These are phyloP conservation scores for Microdon myrmicae DNA, from an alignment of 2,888 invertebrate species.

Conservation along the genomic window DNA sequence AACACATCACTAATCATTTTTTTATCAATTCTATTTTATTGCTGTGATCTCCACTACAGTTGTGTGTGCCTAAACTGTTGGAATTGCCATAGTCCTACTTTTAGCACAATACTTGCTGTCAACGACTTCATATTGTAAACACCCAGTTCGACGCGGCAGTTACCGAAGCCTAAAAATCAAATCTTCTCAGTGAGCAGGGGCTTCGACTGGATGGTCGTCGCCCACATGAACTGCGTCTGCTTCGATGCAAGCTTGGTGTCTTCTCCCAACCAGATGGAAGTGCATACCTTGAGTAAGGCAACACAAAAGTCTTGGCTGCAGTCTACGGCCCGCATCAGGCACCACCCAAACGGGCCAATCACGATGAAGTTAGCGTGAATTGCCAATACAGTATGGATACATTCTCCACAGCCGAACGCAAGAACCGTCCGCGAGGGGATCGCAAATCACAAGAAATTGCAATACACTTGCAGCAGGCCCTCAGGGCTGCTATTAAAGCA, in stretches of 20 bases:
- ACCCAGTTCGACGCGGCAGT: no score
- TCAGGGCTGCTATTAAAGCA: constrained; percentile 90
- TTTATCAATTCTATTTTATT: no score
- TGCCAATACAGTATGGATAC: constrained; percentile 98
- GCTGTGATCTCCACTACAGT: no score
- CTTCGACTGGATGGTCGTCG: constrained; percentile 89
- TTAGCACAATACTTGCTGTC: no score
- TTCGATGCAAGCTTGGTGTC: constrained; percentile 90
- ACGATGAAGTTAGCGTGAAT: constrained; percentile 86
- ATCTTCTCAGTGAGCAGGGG: constrained; percentile 75
- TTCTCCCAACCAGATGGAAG: constrained; percentile 96
- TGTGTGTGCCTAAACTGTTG: no score
- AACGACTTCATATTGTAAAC: no score
- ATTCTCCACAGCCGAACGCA: constrained; percentile 90
- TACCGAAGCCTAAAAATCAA: no score
- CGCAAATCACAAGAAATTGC: constrained; percentile 93
- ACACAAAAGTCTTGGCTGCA: constrained; percentile 94
- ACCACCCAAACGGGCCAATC: constrained; percentile 70
- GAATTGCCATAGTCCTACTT: no score
- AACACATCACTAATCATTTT: no score
- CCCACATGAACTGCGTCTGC: constrained; percentile 86
- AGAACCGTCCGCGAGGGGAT: constrained; percentile 87
- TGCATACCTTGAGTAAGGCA: constrained; percentile 94
- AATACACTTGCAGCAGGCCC: constrained; percentile 84
- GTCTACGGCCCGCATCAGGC: constrained; percentile 97